phyloP scores from a whole-genome alignment of 2,113 vertebrate species.

The Anas platyrhynchos region DNA sequence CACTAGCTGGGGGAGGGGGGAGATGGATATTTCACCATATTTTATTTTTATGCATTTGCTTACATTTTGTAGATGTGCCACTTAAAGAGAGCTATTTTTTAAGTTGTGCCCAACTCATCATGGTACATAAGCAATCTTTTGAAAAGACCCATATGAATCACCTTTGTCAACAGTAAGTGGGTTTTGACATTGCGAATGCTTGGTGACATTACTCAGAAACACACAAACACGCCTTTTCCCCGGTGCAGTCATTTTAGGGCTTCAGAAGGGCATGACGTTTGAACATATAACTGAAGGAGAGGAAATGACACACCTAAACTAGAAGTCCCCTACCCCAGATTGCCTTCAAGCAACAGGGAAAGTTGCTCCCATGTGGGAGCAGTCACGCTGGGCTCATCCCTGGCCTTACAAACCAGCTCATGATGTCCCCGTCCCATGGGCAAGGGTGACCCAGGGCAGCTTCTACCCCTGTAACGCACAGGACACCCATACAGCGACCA shows the following conservation, averaged over 20 bases:
- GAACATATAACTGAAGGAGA: not conserved
- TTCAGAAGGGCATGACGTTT: not conserved
- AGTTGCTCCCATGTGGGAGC: not conserved
- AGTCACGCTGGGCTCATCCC: not conserved
- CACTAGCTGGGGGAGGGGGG: not conserved
- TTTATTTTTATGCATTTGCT: not conserved
- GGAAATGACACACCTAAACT: not conserved
- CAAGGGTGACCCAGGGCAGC: not conserved
- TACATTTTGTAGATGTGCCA: not conserved
- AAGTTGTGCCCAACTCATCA: not conserved
- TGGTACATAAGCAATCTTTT: not conserved
- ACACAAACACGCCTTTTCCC: not conserved
- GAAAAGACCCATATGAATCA: not conserved
- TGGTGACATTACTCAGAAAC: not conserved
- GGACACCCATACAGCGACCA: not conserved
- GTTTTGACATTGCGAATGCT: not conserved
- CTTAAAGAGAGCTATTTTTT: not conserved
- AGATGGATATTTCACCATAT: not conserved
- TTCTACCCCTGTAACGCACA: not conserved
- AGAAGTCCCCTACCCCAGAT: not conserved
- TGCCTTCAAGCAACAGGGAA: not conserved
- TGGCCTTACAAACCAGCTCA: constrained; percentile 18
- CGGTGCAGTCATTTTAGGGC: not conserved
- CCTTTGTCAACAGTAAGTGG: constrained; percentile 3
- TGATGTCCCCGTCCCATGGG: not conserved